Evolutionary conservation across 2,113 vertebrate genomes (phyloP), one percentile per base, ranked within the genome.

Genomic region (Brachypodius melanocephalos): DNA sequence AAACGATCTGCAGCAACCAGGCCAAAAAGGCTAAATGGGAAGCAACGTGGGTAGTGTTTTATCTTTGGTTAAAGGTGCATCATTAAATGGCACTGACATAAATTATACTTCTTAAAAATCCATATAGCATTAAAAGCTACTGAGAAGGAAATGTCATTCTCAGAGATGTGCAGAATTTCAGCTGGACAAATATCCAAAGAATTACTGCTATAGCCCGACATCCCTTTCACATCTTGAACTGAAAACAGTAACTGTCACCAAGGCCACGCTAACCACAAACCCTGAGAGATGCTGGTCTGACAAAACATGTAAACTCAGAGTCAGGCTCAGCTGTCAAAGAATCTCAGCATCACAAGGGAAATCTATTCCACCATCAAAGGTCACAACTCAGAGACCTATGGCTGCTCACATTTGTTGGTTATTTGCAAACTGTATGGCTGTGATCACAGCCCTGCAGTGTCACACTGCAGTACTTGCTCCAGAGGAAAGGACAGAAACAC

Each of bases 71-170:
- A 96, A 97, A 98, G 94, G 91, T 91, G 78, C 90, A 78, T 97
- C 95, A 78, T 97, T 97, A 95, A 98, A 96, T 94, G 94, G 65
- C 92, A 90, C 75, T 54, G 61, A 91, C 90, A 96, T 97, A 96
- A 92, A 97, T 98, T 98, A 97, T 91, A 77, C 74, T 96, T 93
- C 96, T 97, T 97, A 96, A 96, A 96, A 97, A 96, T 88, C 96
- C 92, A 85, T 96, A 88, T 48, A 95, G 82, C 79, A 87, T 96
- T 95, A 97, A 96, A 97, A 97, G 85, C 87, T 79, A 80, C 45
- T 18, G 71, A 89, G 89, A 92, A 85, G 77, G 89, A 97, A 97
- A 96, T 93, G 95, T 93, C 97, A 93, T 88, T 80, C 67, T 93
- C 93, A 58, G 85, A 92, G 88, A 96, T 62, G 95, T 79, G 86